These are phyloP conservation scores for Pelochelys cantorii DNA, from an alignment of 2,797 vertebrate genomes.

Conservation along the genomic window DNA sequence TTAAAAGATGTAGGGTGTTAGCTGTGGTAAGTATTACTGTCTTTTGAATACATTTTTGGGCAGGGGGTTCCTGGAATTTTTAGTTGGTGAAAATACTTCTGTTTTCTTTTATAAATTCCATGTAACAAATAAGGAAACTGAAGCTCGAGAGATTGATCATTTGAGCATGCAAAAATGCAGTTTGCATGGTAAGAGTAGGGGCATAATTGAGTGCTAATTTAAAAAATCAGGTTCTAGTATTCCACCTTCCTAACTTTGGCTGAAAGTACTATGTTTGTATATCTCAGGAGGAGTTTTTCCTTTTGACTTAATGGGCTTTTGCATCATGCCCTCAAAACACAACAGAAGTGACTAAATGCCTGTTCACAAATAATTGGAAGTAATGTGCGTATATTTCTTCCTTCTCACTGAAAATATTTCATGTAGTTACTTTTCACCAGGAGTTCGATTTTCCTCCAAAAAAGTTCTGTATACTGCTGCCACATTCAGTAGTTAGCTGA, in stretches of 20 bases:
- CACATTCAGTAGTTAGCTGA: too few species aligned
- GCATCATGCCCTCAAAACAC: neutral
- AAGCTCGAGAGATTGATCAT: neutral
- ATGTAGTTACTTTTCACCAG: neutral
- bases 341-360: neutral
- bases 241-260: neutral
- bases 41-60: neutral
- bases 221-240: neutral
- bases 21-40: neutral
- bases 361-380: too few species aligned
- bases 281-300: neutral
- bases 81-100: neutral
- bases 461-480: neutral
- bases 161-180: neutral
- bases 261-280: neutral
- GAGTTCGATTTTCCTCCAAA: neutral
- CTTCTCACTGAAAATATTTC: neutral
- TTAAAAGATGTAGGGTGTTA: neutral
- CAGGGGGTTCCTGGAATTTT: neutral
- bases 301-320: neutral
- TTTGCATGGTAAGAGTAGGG: neutral
- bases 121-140: neutral
- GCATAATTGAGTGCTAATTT: neutral
- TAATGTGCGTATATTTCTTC: neutral
- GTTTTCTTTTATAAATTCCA: neutral